phyloP scores from a whole-genome alignment of 2,797 vertebrate species.

The Taeniopygia guttata region DNA sequence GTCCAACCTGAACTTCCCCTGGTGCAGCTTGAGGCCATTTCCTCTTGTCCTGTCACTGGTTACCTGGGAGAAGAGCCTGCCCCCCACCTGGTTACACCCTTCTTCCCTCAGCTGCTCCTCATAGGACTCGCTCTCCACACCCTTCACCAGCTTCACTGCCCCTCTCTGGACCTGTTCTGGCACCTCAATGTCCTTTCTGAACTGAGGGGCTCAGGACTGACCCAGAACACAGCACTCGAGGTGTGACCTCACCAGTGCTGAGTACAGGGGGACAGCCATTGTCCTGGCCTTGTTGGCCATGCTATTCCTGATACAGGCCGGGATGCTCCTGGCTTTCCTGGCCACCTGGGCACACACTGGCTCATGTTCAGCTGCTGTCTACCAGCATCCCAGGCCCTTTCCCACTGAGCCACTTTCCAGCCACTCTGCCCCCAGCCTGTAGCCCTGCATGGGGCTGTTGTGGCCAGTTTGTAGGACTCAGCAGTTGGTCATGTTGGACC shows the following conservation, averaged over 20 bases:
- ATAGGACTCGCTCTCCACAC: accelerated
- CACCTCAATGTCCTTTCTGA: neutral
- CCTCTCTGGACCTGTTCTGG: neutral
- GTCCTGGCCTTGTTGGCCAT: accelerated
- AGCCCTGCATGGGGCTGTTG: neutral
- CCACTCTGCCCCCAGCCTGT: neutral
- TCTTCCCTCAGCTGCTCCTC: neutral
- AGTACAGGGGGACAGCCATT: neutral
- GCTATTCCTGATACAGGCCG: neutral
- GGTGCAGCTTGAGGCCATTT: neutral
- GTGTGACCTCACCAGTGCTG: accelerated
- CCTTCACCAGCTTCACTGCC: neutral
- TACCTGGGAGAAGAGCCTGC: neutral
- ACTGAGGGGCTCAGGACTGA: neutral
- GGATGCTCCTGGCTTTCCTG: neutral
- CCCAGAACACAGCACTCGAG: neutral
- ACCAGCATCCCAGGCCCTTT: neutral
- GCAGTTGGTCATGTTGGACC: neutral
- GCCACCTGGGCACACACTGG: neutral
- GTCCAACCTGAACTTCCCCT: neutral
- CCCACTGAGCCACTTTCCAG: neutral
- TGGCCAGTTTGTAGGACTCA: accelerated
- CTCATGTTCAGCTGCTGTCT: accelerated
- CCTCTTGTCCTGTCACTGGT: neutral
- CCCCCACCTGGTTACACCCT: accelerated